phyloP scores from a whole-genome alignment of 2,797 vertebrate genomes.

The Bovichtus diacanthus region DNA sequence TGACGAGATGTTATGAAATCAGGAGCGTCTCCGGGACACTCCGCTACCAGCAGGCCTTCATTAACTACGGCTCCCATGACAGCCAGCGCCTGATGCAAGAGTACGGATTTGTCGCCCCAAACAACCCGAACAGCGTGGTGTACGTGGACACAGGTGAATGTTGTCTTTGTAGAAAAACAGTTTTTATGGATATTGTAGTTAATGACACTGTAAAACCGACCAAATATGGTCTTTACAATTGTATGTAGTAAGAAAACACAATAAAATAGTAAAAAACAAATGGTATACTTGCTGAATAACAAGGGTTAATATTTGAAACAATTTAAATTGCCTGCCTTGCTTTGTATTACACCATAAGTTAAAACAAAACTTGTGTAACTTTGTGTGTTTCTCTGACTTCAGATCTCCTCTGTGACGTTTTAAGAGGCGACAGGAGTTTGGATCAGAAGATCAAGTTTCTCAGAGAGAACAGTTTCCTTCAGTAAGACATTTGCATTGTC shows the following conservation, averaged over 20 bases:
- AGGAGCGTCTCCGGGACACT: constrained; percentile 74
- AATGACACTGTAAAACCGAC: no score
- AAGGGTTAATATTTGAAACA: no score
- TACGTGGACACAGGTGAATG: constrained; percentile 90
- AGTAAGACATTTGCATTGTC: constrained; percentile 76
- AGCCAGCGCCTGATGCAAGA: constrained; percentile 93
- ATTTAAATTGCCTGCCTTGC: no score
- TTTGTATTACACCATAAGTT: no score
- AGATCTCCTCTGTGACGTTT: constrained; percentile 78
- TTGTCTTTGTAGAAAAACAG: neutral
- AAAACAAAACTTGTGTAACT: no score
- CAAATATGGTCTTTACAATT: no score
- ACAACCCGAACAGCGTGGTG: constrained; percentile 91
- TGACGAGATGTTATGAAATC: constrained; percentile 90
- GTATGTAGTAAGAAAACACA: no score
- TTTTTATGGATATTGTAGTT: neutral
- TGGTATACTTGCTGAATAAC: no score
- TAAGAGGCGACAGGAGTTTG: constrained; percentile 82
- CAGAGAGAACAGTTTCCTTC: constrained; percentile 85
- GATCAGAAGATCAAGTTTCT: constrained; percentile 90
- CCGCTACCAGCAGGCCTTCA: constrained; percentile 88
- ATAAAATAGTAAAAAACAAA: no score
- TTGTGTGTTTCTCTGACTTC: no score
- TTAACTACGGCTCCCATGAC: constrained; percentile 95
- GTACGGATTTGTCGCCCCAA: constrained; percentile 90